phyloP scores from a whole-genome alignment of 2,113 vertebrate genomes.

The Cyprinus carpio region DNA sequence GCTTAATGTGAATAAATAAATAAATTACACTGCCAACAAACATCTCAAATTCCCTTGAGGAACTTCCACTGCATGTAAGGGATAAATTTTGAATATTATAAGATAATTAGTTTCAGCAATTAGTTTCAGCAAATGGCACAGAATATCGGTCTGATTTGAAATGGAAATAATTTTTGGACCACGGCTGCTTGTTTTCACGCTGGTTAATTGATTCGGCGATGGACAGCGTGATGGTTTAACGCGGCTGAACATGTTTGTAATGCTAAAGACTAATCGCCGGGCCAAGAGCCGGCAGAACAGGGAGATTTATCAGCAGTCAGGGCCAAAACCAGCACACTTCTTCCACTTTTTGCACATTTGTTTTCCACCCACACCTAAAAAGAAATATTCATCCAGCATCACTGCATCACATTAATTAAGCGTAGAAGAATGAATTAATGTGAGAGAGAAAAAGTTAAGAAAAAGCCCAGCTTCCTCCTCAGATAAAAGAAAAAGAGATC shows the following conservation, averaged over 20 bases:
- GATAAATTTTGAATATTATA: neutral
- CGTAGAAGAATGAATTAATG: neutral
- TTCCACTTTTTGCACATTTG: conserved; percentile 6
- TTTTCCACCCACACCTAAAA: conserved; percentile 15
- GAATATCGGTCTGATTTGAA: conserved; percentile 19
- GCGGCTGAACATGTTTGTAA: conserved; percentile 26
- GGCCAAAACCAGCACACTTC: neutral
- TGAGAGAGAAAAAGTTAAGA: neutral
- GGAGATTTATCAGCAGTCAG: conserved; percentile 6
- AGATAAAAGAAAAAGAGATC: neutral
- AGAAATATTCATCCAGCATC: conserved; percentile 24
- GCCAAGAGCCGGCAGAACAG: conserved; percentile 11
- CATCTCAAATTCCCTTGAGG: neutral
- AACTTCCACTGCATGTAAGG: neutral
- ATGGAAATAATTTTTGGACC: conserved; percentile 23
- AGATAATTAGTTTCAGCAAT: conserved; percentile 9
- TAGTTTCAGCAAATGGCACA: conserved; percentile 25
- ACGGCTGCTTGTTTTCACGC: conserved; percentile 7
- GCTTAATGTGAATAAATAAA: conserved; percentile 48
- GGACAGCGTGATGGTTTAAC: conserved; percentile 8
- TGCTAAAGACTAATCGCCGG: neutral
- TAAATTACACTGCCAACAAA: conserved; percentile 22
- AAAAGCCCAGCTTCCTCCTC: neutral
- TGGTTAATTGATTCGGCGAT: conserved; percentile 13
- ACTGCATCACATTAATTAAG: neutral